Percentiles rank a stretch among this genome's conserved stretches.
Conservation (phyloP, 2,888 invertebrate species). For the Ectropis crepuscularia region DNA sequence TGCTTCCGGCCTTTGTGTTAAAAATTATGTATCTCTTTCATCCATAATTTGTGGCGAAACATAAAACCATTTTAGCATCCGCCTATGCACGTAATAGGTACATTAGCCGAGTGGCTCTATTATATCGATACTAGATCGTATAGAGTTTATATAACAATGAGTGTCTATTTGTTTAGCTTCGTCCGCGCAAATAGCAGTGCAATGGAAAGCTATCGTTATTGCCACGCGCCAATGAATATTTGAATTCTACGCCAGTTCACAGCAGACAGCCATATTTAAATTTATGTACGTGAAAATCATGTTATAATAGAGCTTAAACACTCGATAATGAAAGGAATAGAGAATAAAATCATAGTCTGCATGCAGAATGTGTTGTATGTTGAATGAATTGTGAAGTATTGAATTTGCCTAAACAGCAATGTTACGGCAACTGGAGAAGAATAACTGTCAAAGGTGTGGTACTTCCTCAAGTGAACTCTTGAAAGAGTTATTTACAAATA, state of each 20-base stretch:
- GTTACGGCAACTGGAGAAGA: too few relatives aligned
- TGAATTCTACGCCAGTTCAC: slow-evolving; percentile 23
- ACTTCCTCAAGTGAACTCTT: too few relatives aligned
- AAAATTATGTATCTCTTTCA: too few relatives aligned
- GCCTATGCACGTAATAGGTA: slow-evolving; percentile 13
- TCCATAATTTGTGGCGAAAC: too few relatives aligned
- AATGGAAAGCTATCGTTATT: slow-evolving; percentile 32
- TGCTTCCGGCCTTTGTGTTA: too few relatives aligned
- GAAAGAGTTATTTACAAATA: too few relatives aligned
- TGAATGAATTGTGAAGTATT: too few relatives aligned
- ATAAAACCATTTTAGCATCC: background rate
- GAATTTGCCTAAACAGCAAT: too few relatives aligned
- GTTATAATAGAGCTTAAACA: slow-evolving; percentile 16
- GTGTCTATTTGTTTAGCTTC: slow-evolving; percentile 37
- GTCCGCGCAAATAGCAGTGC: slow-evolving; percentile 29
- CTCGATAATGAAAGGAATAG: background rate
- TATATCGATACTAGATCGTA: slow-evolving; percentile 20
- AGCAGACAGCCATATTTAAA: slow-evolving; percentile 31
- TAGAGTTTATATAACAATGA: slow-evolving; percentile 32
- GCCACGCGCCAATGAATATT: slow-evolving; percentile 38
- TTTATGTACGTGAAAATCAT: slow-evolving; percentile 30
- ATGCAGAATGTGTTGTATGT: too few relatives aligned
- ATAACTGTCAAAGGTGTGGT: too few relatives aligned
- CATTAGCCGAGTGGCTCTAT: slow-evolving; percentile 22
- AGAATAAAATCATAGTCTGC: background rate